phyloP scores from a whole-genome alignment of 2,113 vertebrate species.

The Oceanites oceanicus region DNA sequence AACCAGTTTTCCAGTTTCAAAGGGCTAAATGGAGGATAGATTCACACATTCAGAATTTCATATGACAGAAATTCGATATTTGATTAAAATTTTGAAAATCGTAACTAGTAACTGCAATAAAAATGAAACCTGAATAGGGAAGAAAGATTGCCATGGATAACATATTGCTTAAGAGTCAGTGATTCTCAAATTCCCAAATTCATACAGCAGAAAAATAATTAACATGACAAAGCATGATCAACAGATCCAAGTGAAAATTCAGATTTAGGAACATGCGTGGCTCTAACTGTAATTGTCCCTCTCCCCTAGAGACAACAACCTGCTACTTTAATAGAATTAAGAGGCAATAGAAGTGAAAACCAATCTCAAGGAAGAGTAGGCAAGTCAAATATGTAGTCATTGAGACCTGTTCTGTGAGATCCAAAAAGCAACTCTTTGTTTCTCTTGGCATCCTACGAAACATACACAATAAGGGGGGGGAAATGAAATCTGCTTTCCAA shows the following conservation, averaged over 20 bases:
- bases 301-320: neutral
- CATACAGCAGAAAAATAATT: neutral
- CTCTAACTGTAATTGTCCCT: neutral
- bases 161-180: neutral
- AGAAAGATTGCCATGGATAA: neutral
- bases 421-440: neutral
- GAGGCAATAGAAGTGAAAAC: neutral
- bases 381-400: neutral
- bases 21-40: neutral
- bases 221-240: neutral
- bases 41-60: neutral
- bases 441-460: neutral
- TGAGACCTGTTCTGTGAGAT: neutral
- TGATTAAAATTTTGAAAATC: neutral
- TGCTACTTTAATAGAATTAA: neutral
- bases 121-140: neutral
- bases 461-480: neutral
- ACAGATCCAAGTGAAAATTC: neutral
- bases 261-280: fast-evolving
- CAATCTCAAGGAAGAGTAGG: neutral
- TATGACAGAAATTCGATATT: neutral
- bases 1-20: neutral
- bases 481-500: neutral
- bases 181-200: neutral
- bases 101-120: neutral